Evolutionary conservation across 2,113 vertebrate genomes (phyloP), one percentile per base, ranked within the genome.

Genomic region (Gymnorhina tibicen): DNA sequence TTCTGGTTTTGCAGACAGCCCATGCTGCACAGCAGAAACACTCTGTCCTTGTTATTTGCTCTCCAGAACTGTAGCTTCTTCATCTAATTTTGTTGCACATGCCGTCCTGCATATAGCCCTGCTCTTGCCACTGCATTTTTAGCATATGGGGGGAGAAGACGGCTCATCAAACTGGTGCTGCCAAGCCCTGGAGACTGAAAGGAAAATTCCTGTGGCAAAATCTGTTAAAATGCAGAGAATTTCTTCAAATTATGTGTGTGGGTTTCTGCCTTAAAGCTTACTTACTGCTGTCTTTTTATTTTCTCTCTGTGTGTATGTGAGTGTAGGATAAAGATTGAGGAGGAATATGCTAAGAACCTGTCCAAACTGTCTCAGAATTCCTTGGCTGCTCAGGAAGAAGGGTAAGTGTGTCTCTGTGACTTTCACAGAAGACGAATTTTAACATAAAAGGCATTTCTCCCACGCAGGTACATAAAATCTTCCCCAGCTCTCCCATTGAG

Each of bases 321-420:
- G 80, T 79, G 72, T 97, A 99, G 99, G 97, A 99, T 99, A 98
- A 99, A 99, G 98, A 99, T 99, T 94, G 99, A 99, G 98, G 99
- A 99, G 74, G 99, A 99, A 73, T 99, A 99, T 85, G 99, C 99
- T 67, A 99, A 99, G 97, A 99, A 99, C 90, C 98, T 99, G 55
- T 99, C 99, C 79, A 99, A 99, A 97, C 98, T 99, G 68, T 99
- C 99, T 55, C 99, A 99, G 98, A 99, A 98, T 88, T 99, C 99
- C 32, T 97, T 99, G 63, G 99, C 99, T 14, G 98, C 98, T 53
- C 99, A 99, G 96, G 99, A 99, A 90, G 99, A 99, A 97, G 99
- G 99, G 99, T 99, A 98, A 98, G 99, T 98, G 44, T 82, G 56
- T 93, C 53, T 90, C 49, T 62, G 33, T 88, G 60, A 73, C 67